Base-by-base conservation (phyloP, 2,888 invertebrate species). In the Nymphalis c-album region DNA sequence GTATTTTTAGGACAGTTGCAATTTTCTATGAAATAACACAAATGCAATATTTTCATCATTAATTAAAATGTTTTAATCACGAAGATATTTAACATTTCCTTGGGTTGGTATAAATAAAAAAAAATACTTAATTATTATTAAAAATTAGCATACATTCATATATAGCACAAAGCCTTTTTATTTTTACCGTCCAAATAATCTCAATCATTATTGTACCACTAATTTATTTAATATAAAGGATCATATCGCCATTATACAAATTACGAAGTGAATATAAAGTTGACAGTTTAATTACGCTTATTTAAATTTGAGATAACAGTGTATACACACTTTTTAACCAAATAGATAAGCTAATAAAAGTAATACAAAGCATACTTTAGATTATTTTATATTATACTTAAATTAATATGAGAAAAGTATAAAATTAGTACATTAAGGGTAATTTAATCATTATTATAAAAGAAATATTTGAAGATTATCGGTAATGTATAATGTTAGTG, bases 111-210 rank as follows among this genome's bases (percentile, higher is more conserved):
- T n/a, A 16, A 55, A 35, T 35, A 2, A 40, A n/a, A 51, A 50
- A 51, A 40, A 31, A 31, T 20, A 61, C 13, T 50, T 50, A 40
- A 48, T 58, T n/a, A 57, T 26, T 58, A 22, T 47, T 26, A 40
- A 35, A 20, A 61, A 20, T 46, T 20, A 63, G 40, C 7, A 55
- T 55, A 20, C 63, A 45, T 67, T 51, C 35, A 46, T 60, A 50
- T 22, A 67, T 51, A 45, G 68, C 64, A 68, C 68, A 68, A 68
- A 64, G 26, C 46, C 64, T 64, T 63, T 59, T 55, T 63, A 59
- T 67, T 63, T 60, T 26, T 50, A 68, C 64, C 68, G 50, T 68
- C 64, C 68, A 64, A 40, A 22, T 64, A 68, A 68, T 68, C 61
- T 67, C 66, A 61, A 55, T 31, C 53, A 55, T 55, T 31, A 17